Conservation (phyloP, 2,113 vertebrate species). For the Microtus montanus region DNA sequence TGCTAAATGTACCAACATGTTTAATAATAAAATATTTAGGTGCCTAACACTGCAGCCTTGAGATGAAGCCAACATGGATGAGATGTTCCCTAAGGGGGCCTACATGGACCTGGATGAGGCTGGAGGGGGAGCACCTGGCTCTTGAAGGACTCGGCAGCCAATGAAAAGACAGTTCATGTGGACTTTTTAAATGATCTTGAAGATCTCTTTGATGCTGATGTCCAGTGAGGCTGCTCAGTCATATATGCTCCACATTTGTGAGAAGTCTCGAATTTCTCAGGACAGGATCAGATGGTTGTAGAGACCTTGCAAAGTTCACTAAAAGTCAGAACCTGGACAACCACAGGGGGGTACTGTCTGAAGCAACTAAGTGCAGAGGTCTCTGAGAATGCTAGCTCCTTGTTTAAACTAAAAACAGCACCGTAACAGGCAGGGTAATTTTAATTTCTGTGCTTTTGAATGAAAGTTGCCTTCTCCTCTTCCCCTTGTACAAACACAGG, state of each 20-base stretch:
- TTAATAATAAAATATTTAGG: slow-evolving; percentile 6
- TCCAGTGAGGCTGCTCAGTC: slow-evolving; percentile 52
- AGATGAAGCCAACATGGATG: no score
- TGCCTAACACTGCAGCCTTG: no score
- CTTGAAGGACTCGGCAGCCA: slow-evolving; percentile 97
- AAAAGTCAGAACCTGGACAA: not conserved
- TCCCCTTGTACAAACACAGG: not conserved
- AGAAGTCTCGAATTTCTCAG: fast-evolving
- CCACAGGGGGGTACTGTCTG: not conserved
- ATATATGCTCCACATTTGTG: fast-evolving
- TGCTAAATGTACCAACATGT: not conserved
- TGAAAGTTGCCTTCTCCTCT: fast-evolving
- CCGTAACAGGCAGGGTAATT: not conserved
- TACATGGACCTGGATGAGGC: slow-evolving; percentile 84
- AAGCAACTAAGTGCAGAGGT: fast-evolving
- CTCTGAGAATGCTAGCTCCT: not conserved
- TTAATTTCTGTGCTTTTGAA: not conserved
- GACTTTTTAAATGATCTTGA: slow-evolving; percentile 94
- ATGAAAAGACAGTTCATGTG: slow-evolving; percentile 96
- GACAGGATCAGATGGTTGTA: not conserved
- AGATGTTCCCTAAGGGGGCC: no score
- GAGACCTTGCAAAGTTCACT: not conserved
- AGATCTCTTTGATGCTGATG: slow-evolving; percentile 76
- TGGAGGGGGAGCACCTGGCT: slow-evolving; percentile 97
- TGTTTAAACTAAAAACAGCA: not conserved